Conservation (phyloP, 2,888 invertebrate species). For the Proisotoma minuta region DNA sequence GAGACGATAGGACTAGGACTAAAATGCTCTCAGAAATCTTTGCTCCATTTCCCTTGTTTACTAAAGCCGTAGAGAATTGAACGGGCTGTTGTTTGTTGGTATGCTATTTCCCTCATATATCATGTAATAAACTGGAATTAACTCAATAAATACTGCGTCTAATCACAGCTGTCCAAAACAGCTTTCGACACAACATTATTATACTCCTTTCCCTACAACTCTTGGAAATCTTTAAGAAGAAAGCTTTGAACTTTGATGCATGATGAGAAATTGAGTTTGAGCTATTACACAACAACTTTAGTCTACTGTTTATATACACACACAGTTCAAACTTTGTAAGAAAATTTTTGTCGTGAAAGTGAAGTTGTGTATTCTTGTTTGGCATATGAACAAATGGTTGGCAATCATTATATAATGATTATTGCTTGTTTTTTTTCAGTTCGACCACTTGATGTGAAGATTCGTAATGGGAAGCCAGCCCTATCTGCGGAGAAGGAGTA, state of each 20-base stretch:
- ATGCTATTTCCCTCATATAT: background rate
- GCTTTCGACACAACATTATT: conserved; percentile 5
- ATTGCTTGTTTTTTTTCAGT: conserved; percentile 54
- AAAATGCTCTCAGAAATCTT: too few relatives aligned
- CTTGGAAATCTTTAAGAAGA: background rate
- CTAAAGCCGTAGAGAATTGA: too few relatives aligned
- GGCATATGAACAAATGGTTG: background rate
- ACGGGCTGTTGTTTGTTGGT: background rate
- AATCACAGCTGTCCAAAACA: conserved; percentile 8
- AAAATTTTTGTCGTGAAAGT: background rate
- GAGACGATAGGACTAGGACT: background rate
- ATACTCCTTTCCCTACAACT: background rate
- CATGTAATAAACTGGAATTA: conserved; percentile 9
- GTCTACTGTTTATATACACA: too few relatives aligned
- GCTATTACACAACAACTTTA: background rate
- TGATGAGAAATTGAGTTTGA: background rate
- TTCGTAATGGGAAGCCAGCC: conserved; percentile 65
- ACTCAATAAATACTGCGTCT: conserved; percentile 8
- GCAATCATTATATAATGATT: background rate
- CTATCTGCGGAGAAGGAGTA: conserved; percentile 67
- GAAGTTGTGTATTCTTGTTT: background rate
- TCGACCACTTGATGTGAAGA: conserved; percentile 65
- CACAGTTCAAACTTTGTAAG: too few relatives aligned
- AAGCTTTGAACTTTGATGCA: conserved; percentile 6
- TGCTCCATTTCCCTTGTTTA: too few relatives aligned